A percentile compares a stretch with the other conserved stretches of the same genome.
These are phyloP conservation scores for Parotia lawesii DNA, from an alignment of 2,113 vertebrate species.

Conservation along the genomic window DNA sequence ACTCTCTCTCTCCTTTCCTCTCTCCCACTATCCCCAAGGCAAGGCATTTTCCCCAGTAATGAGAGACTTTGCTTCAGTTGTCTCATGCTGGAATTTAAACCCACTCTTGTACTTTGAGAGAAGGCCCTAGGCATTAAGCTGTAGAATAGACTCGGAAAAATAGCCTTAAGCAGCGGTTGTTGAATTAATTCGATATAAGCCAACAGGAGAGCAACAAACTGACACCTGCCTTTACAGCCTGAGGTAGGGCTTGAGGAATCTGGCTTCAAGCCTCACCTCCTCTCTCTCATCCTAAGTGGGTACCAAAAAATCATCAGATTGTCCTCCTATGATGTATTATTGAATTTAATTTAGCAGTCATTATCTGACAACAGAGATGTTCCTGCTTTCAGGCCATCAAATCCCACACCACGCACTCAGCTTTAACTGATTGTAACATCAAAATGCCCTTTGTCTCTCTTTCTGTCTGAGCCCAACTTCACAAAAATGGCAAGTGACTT, in stretches of 20 bases:
- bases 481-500: neutral
- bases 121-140: neutral
- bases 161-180: neutral
- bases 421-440: neutral
- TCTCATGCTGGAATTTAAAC: neutral
- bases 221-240: neutral
- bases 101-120: neutral
- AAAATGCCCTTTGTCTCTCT: neutral
- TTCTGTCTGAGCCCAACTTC: neutral
- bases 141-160: neutral
- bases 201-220: neutral
- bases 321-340: neutral
- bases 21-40: neutral
- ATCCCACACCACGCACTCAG: neutral
- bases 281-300: neutral
- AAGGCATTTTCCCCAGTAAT: neutral
- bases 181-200: neutral
- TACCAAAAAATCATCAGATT: neutral
- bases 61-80: neutral
- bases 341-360: neutral
- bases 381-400: neutral
- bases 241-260: neutral
- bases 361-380: neutral
- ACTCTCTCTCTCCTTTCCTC: fast-evolving
- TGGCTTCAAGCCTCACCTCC: neutral